A percentile compares a stretch with the other conserved stretches of the same genome.
These are phyloP conservation scores for Antigone vipio DNA, from an alignment of 2,113 vertebrate species.

Conservation along the genomic window DNA sequence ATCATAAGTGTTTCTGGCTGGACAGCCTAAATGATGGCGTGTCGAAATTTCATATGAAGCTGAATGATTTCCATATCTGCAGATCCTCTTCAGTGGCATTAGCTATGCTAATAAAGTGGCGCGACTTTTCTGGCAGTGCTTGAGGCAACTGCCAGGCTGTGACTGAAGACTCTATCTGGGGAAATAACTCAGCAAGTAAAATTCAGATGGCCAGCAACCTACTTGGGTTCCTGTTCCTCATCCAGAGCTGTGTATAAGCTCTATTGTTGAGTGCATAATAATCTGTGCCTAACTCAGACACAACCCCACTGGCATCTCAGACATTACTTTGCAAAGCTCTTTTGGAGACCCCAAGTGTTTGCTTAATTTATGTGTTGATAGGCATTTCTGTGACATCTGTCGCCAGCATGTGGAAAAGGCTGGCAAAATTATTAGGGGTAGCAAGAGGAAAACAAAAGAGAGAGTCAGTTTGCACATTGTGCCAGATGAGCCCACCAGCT, in stretches of 20 bases:
- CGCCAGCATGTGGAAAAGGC: background rate
- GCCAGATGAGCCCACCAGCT: slow-evolving; percentile 49
- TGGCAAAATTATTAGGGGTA: slow-evolving; percentile 11
- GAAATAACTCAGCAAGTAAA: slow-evolving; percentile 66
- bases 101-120: slow-evolving; percentile 61
- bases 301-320: background rate
- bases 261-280: background rate
- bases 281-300: background rate
- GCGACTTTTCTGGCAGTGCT: slow-evolving; percentile 29
- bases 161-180: slow-evolving; percentile 43
- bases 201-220: slow-evolving; percentile 46
- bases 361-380: slow-evolving; percentile 44
- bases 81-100: slow-evolving; percentile 28
- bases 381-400: slow-evolving; percentile 6
- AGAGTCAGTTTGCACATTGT: background rate
- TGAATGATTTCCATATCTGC: slow-evolving; percentile 15
- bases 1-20: background rate
- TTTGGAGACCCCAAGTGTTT: slow-evolving; percentile 37
- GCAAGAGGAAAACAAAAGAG: slow-evolving; percentile 1
- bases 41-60: slow-evolving; percentile 28
- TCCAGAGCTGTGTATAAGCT: background rate
- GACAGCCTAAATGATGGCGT: background rate
- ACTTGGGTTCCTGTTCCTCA: background rate
- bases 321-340: slow-evolving; percentile 26
- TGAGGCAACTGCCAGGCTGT: slow-evolving; percentile 45